Percentiles rank a stretch among this genome's conserved stretches.
Evolutionary conservation across 2,888 invertebrate genomes (phyloP).

Genomic region (Falcaria lacertinaria): DNA sequence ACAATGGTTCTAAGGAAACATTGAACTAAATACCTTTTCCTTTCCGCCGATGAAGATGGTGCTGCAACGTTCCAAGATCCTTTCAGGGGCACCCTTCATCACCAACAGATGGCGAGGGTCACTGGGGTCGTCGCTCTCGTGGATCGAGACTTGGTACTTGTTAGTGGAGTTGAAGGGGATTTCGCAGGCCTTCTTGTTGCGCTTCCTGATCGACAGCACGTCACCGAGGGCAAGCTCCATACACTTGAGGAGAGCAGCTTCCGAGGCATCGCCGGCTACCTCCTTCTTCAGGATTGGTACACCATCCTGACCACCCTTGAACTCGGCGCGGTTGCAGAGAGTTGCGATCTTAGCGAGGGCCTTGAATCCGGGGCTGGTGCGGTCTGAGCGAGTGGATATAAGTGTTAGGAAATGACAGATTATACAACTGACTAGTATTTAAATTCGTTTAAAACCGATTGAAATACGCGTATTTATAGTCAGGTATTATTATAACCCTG

Average conservation of each 20-base stretch:
- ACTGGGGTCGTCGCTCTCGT: slow-evolving; percentile 94
- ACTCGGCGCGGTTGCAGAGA: slow-evolving; percentile 98
- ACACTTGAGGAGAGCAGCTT: slow-evolving; percentile 95
- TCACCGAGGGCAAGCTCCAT: slow-evolving; percentile 95
- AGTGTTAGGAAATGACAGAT: no score
- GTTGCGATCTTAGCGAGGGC: slow-evolving; percentile 96
- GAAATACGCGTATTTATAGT: no score
- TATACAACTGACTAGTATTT: no score
- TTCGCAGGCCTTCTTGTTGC: slow-evolving; percentile 94
- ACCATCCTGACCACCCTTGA: slow-evolving; percentile 96
- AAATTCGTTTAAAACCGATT: no score
- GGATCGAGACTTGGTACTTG: slow-evolving; percentile 96
- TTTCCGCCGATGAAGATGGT: slow-evolving; percentile 96
- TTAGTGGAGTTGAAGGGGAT: slow-evolving; percentile 97
- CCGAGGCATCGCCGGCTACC: slow-evolving; percentile 96
- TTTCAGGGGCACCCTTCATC: slow-evolving; percentile 99
- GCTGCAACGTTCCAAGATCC: slow-evolving; percentile 94
- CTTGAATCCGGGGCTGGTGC: slow-evolving; percentile 89
- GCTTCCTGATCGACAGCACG: slow-evolving; percentile 89
- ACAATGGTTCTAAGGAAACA: background rate
- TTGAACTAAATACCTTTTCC: slow-evolving; percentile 85
- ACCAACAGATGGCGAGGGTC: slow-evolving; percentile 93
- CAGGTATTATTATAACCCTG: no score
- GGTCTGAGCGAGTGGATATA: no score
- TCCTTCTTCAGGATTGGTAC: slow-evolving; percentile 96